Evolutionary conservation across 2,113 vertebrate species (phyloP).

Genomic region (Agapornis roseicollis): DNA sequence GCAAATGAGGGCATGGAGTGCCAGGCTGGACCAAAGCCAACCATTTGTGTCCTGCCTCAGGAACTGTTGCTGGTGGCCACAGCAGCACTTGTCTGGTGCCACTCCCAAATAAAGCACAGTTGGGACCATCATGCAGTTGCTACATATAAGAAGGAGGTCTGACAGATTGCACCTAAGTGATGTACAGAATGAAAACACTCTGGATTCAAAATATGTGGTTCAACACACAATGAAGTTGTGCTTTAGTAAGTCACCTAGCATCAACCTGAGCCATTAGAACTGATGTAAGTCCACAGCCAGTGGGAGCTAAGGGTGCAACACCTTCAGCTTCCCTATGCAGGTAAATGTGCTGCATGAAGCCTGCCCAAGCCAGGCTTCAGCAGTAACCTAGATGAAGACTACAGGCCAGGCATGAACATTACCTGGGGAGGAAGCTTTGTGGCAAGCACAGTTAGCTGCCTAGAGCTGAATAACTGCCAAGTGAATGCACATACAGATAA

Average conservation of each 20-base stretch:
- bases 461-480: background rate
- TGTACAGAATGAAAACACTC: background rate
- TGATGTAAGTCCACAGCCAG: background rate
- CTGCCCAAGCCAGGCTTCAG: background rate
- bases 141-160: accelerated
- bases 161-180: background rate
- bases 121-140: background rate
- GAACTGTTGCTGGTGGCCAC: background rate
- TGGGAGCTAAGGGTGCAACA: background rate
- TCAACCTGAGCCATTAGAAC: background rate
- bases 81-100: background rate
- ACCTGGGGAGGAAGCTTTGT: background rate
- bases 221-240: background rate
- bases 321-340: background rate
- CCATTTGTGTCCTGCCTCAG: background rate
- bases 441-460: background rate
- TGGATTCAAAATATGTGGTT: background rate
- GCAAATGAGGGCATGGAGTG: background rate
- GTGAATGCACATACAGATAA: accelerated
- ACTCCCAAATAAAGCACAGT: background rate
- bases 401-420: background rate
- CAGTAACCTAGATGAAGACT: background rate
- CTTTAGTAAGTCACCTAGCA: background rate
- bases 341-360: background rate
- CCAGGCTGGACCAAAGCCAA: background rate